Conservation (phyloP, 2,113 vertebrate genomes). For the Cryptomyrus ogoouensis region DNA sequence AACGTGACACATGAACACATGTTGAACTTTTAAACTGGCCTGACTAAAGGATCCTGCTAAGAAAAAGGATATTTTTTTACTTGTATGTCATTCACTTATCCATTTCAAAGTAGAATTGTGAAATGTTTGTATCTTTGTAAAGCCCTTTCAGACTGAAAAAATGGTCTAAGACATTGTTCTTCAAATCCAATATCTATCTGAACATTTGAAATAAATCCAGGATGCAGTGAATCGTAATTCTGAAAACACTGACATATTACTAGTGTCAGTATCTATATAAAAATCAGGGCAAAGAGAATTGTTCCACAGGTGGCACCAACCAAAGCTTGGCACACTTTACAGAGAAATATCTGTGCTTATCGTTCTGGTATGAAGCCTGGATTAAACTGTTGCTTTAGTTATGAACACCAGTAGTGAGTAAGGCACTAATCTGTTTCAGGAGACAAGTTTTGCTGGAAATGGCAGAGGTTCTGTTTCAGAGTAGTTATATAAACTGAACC, state of each 20-base stretch:
- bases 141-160: not conserved
- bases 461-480: not conserved
- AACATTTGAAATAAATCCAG: not conserved
- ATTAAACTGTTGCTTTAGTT: not conserved
- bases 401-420: not conserved
- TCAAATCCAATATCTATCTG: not conserved
- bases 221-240: not conserved
- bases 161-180: not conserved
- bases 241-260: not conserved
- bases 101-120: conserved; percentile 5
- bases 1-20: not conserved
- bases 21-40: not conserved
- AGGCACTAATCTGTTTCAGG: not conserved
- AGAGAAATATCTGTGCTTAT: conserved; percentile 18
- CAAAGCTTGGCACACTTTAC: conserved; percentile 22
- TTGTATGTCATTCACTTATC: not conserved
- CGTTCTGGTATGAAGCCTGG: conserved; percentile 25
- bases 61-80: not conserved
- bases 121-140: not conserved
- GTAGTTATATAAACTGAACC: not conserved
- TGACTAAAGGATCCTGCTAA: not conserved
- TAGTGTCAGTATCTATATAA: conserved; percentile 24
- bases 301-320: conserved; percentile 22
- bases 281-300: not conserved
- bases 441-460: not conserved